phyloP scores from a whole-genome alignment of 1,140 invertebrate species.

The Hyles euphorbiae region DNA sequence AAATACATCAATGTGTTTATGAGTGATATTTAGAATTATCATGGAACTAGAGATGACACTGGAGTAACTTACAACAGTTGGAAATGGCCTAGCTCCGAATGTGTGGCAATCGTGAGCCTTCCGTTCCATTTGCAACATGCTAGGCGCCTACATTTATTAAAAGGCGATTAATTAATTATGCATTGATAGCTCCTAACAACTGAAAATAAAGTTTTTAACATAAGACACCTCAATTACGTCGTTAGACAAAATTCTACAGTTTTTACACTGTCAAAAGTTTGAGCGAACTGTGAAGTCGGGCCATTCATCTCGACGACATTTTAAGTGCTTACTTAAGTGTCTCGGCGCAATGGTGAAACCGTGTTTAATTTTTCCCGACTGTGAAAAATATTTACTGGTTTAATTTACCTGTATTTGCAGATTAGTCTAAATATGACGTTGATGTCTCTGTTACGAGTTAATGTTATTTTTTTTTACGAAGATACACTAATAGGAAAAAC shows the following conservation, averaged over 20 bases:
- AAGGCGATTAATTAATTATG: no score
- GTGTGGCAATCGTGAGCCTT: no score
- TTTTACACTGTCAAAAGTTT: constrained; percentile 33
- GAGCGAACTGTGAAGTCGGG: constrained; percentile 33
- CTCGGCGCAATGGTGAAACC: constrained; percentile 38
- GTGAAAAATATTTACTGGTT: constrained; percentile 1
- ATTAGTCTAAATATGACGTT: not conserved
- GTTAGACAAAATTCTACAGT: constrained; percentile 25
- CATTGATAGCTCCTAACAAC: not conserved
- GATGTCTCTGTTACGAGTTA: not conserved
- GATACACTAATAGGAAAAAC: no score
- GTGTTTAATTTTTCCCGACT: constrained; percentile 40
- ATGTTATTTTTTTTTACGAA: no score
- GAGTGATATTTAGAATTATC: no score
- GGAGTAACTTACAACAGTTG: no score
- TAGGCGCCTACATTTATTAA: no score
- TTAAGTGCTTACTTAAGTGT: constrained; percentile 57
- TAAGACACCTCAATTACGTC: constrained; percentile 5
- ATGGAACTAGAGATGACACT: no score
- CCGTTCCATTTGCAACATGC: no score
- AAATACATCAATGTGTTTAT: no score
- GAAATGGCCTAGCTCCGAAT: no score
- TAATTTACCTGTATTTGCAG: no score
- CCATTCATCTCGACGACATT: constrained; percentile 53
- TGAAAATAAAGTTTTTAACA: not conserved